Evolutionary conservation across 2,888 invertebrate species (phyloP).

Genomic region (Drosophila tanythrix): DNA sequence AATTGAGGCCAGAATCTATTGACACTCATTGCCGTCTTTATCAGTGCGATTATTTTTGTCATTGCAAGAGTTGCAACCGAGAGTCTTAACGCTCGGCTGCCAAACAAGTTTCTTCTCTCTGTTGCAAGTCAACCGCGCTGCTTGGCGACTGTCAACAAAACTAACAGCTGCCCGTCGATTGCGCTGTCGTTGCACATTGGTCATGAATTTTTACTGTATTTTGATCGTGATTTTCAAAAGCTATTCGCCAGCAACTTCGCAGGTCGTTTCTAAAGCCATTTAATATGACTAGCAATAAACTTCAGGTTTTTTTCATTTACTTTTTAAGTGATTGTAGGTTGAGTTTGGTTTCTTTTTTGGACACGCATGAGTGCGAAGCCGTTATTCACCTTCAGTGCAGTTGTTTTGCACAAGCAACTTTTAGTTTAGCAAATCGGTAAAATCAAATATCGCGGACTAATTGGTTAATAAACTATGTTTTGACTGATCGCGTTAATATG

Average conservation of each 20-base stretch:
- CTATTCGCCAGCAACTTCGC: slow-evolving; percentile 11
- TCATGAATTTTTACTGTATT: slow-evolving; percentile 68
- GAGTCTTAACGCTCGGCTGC: slow-evolving; percentile 20
- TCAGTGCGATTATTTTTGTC: slow-evolving; percentile 72
- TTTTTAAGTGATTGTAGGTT: slow-evolving; percentile 50
- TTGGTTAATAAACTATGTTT: neutral
- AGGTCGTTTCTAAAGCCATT: slow-evolving; percentile 35
- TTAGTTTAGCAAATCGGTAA: slow-evolving; percentile 1
- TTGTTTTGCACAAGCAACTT: slow-evolving; percentile 25
- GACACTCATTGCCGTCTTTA: slow-evolving; percentile 65
- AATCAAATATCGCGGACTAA: neutral
- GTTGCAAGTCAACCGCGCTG: slow-evolving; percentile 6
- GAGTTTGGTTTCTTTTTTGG: slow-evolving; percentile 38
- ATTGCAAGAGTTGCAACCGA: slow-evolving; percentile 48
- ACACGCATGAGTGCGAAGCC: slow-evolving; percentile 40
- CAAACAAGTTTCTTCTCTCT: slow-evolving; percentile 48
- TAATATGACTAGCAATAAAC: slow-evolving; percentile 76
- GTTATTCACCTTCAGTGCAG: slow-evolving; percentile 58
- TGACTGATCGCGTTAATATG: neutral
- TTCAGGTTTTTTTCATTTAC: slow-evolving; percentile 56
- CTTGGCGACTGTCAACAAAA: slow-evolving; percentile 20
- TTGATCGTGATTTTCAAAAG: slow-evolving; percentile 76
- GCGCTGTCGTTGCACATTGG: slow-evolving; percentile 51
- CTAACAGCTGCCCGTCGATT: slow-evolving; percentile 17
- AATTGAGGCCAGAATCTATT: slow-evolving; percentile 68